phyloP scores from a whole-genome alignment of 2,797 vertebrate species.

The Pangasius djambal region DNA sequence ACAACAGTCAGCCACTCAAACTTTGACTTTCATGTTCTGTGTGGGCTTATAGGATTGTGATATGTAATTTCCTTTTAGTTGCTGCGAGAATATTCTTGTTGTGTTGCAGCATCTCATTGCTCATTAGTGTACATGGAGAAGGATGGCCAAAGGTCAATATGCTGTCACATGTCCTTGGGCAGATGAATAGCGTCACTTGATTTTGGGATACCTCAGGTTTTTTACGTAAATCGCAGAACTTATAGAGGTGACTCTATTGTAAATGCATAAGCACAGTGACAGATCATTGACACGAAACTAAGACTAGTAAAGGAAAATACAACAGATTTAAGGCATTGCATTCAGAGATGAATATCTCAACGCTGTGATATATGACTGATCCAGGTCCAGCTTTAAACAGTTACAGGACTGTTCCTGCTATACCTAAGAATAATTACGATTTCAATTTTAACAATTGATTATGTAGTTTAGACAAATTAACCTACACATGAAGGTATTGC shows the following conservation, averaged over 20 bases:
- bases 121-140: slow-evolving; percentile 42
- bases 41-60: slow-evolving; percentile 51
- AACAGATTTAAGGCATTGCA: slow-evolving; percentile 29
- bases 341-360: slow-evolving; percentile 24
- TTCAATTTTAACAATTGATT: slow-evolving; percentile 37
- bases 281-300: slow-evolving; percentile 34
- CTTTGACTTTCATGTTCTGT: slow-evolving; percentile 42
- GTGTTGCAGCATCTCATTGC: slow-evolving; percentile 37
- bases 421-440: slow-evolving; percentile 54
- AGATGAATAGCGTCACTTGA: slow-evolving; percentile 44
- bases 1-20: slow-evolving; percentile 38
- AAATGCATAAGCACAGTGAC: slow-evolving; percentile 39
- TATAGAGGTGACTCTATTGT: slow-evolving; percentile 35
- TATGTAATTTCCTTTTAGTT: slow-evolving; percentile 53
- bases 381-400: slow-evolving; percentile 40
- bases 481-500: slow-evolving; percentile 48
- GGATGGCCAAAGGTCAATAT: slow-evolving; percentile 41
- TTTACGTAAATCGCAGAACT: slow-evolving; percentile 40
- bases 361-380: slow-evolving; percentile 36
- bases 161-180: slow-evolving; percentile 47
- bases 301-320: slow-evolving; percentile 25
- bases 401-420: slow-evolving; percentile 56
- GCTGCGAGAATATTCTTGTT: slow-evolving; percentile 43
- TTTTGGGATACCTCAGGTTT: slow-evolving; percentile 57
- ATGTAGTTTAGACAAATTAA: slow-evolving; percentile 50